Conservation (phyloP, 2,113 vertebrate genomes). For the Butorides virescens region DNA sequence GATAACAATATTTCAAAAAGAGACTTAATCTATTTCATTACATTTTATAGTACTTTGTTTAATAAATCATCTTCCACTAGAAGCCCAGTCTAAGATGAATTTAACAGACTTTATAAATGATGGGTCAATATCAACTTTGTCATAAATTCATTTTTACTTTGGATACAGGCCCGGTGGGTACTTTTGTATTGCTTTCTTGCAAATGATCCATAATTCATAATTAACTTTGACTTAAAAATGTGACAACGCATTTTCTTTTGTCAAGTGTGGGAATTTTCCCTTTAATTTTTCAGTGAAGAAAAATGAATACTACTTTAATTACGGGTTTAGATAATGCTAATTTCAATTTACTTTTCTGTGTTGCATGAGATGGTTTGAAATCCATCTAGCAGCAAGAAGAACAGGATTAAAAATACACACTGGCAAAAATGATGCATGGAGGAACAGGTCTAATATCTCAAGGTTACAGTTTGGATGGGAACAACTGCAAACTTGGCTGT, state of each 20-base stretch:
- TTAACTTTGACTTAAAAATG: constrained; percentile 45
- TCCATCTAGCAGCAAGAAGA: not conserved
- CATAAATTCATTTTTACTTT: constrained; percentile 65
- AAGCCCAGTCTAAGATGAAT: constrained; percentile 47
- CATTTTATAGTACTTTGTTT: constrained; percentile 49
- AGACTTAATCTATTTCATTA: constrained; percentile 63
- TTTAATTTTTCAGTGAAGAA: not conserved
- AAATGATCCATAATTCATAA: constrained; percentile 56
- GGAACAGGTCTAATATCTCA: not conserved
- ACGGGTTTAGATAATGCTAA: constrained; percentile 9
- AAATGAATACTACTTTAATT: constrained; percentile 44
- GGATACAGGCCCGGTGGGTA: constrained; percentile 56
- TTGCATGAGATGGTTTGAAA: not conserved
- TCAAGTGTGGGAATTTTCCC: not conserved
- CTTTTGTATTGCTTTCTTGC: constrained; percentile 56
- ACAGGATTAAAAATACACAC: not conserved
- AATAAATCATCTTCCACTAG: constrained; percentile 62
- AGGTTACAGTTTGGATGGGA: not conserved
- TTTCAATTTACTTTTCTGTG: constrained; percentile 13
- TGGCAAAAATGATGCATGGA: not conserved
- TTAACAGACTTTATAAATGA: constrained; percentile 70
- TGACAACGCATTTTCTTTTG: constrained; percentile 35
- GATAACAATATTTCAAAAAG: constrained; percentile 62
- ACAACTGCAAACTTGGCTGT: not conserved
- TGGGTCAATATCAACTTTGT: constrained; percentile 62